Evolutionary conservation across 2,888 invertebrate genomes (phyloP), one percentile per base, ranked within the genome.

Genomic region (Acronicta aceris): DNA sequence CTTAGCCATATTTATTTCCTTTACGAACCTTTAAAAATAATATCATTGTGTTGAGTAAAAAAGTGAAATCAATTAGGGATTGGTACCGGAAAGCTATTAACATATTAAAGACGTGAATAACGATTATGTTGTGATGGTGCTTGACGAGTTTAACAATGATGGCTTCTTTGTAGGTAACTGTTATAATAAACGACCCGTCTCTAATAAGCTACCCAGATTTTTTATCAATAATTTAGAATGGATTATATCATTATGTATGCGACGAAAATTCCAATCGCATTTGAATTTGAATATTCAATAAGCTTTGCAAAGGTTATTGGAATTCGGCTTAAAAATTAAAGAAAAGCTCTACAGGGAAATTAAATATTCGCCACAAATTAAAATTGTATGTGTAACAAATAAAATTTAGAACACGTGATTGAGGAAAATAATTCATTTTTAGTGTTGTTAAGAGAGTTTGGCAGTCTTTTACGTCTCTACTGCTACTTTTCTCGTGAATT

Each of bases 91-190:
- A 68, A 68, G 50, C 71, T 59, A 65, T 68, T 65, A 71, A 68
- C 71, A 71, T 68, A 59, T 65, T 71, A 53, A 46, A 68, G 66
- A 68, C 58, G 53, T 65, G 66, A 65, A 71, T 71, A 68, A 68
- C 40, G 59, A 71, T 71, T 54, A 50, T 46, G 43, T n/a, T 49
- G 9, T 8, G 38, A 21, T 49, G 38, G 21, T 71, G 53, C 46
- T 65, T 25, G 33, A 36, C 3, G 25, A 58, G 41, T 58, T 16
- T 53, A 53, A 65, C 51, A 69, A 51, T 43, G 16, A 52, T 42
- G 36, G 46, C 71, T 50, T 65, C 65, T 50, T 53, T 51, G 52
- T 53, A 21, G 21, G 21, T 4, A 45, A 71, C 58, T 17, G 41
- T 21, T 21, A 21, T 21, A 7, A 38, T 41, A n/a, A 45, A 33